Evolutionary conservation across 2,888 invertebrate species (phyloP), one percentile per base, ranked within the genome.

Genomic region (Druceiella hillmani): DNA sequence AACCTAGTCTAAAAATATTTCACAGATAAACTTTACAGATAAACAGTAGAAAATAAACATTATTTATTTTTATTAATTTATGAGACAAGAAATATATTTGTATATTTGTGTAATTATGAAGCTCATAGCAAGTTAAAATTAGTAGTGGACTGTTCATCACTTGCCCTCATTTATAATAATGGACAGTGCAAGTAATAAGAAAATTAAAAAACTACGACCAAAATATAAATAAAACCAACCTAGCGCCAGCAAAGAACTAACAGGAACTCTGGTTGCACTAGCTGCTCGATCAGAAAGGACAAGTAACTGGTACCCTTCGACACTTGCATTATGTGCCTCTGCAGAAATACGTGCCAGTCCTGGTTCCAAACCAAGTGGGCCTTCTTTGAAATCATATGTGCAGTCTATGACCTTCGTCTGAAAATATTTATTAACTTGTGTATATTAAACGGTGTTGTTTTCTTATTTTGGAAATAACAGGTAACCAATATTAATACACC

Each of bases 401-500:
- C 88, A 88, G 66, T 98, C 93, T 47, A 95, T 81, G 14, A 87
- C 79, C 57, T 83, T 83, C 0, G 90, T 79, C 72, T 72, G 58
- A 0, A 31, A 36, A 17, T 4, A 30, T 34, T 24, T 26, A 27
- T 26, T 7, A 9, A 9, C 9, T 20, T 20, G 6, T 11, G 30
- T n/a, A n/a, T n/a, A n/a, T n/a, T n/a, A n/a, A n/a, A n/a, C n/a
- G n/a, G n/a, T n/a, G n/a, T n/a, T n/a, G n/a, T n/a, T n/a, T n/a
- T n/a, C n/a, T n/a, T n/a, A n/a, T n/a, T n/a, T n/a, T n/a, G n/a
- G n/a, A n/a, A n/a, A n/a, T n/a, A n/a, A n/a, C n/a, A n/a, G n/a
- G n/a, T n/a, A n/a, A n/a, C n/a, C n/a, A n/a, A n/a, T n/a, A n/a
- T n/a, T n/a, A n/a, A n/a, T n/a, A n/a, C n/a, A n/a, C n/a, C n/a